phyloP scores from a whole-genome alignment of 2,888 invertebrate genomes.

The Lucinisca nassula region DNA sequence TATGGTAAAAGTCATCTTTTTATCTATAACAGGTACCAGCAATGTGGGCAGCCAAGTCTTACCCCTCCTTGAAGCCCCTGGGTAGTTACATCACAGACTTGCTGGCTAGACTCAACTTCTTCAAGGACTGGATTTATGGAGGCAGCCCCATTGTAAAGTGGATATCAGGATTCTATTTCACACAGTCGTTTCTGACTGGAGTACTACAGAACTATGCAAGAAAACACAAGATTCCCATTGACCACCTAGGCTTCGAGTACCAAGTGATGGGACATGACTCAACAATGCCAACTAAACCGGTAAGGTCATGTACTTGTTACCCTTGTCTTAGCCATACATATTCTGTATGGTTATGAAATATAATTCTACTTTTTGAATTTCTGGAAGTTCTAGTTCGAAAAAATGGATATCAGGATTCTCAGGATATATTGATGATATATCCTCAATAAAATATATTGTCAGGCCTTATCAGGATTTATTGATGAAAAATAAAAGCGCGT shows the following conservation, averaged over 20 bases:
- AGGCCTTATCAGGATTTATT: too few species aligned
- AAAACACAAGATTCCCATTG: conserved; percentile 86
- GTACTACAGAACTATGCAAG: conserved; percentile 87
- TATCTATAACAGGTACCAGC: conserved; percentile 82
- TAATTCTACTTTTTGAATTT: too few species aligned
- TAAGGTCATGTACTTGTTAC: conserved; percentile 69
- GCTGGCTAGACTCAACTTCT: conserved; percentile 85
- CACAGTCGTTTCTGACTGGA: conserved; percentile 88
- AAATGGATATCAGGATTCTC: too few species aligned
- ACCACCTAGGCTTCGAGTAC: conserved; percentile 86
- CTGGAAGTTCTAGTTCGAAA: too few species aligned
- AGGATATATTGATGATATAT: too few species aligned
- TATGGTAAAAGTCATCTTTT: not conserved
- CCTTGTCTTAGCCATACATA: too few species aligned
- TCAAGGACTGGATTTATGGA: conserved; percentile 87
- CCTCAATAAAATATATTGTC: too few species aligned
- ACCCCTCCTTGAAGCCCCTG: conserved; percentile 87
- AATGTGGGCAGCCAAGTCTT: conserved; percentile 87
- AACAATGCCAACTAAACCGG: conserved; percentile 83
- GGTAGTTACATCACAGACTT: conserved; percentile 87
- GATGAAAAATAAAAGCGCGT: too few species aligned
- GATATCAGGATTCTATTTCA: conserved; percentile 88
- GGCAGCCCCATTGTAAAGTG: conserved; percentile 88
- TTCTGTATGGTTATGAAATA: too few species aligned
- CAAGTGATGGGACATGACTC: conserved; percentile 83